phyloP scores from a whole-genome alignment of 2,797 vertebrate species.

The Myotis myotis region DNA sequence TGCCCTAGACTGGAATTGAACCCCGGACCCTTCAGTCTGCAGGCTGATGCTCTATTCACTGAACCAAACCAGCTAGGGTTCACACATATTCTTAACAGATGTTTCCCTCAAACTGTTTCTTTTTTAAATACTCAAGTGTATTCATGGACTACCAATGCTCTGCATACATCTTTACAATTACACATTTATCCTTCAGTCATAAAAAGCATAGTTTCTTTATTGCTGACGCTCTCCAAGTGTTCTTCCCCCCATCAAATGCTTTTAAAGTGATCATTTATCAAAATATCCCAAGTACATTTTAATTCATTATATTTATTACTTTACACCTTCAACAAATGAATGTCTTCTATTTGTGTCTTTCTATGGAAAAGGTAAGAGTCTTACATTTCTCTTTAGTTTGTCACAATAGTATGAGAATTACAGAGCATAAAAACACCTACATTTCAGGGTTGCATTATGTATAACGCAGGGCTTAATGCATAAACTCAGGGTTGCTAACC shows the following conservation, averaged over 20 bases:
- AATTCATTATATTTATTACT: slow-evolving; percentile 17
- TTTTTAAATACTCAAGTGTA: not conserved
- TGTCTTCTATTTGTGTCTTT: not conserved
- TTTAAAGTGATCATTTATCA: slow-evolving; percentile 36
- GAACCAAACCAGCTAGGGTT: not conserved
- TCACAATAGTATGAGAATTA: not conserved
- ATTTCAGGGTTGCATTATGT: not conserved
- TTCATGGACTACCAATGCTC: not conserved
- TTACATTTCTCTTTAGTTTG: slow-evolving; percentile 12
- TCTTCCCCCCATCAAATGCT: not conserved
- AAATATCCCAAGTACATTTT: not conserved
- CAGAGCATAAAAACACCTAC: not conserved
- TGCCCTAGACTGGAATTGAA: not conserved
- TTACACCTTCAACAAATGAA: slow-evolving; percentile 22
- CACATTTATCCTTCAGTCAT: not conserved
- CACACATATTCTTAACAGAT: not conserved
- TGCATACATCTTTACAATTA: slow-evolving; percentile 23
- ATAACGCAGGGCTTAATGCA: not conserved
- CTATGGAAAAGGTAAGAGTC: not conserved
- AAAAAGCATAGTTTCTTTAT: slow-evolving; percentile 12
- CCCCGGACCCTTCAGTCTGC: not conserved
- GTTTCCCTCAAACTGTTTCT: slow-evolving; percentile 2
- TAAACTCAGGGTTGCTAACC: not conserved
- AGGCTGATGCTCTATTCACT: not conserved
- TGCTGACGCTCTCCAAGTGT: not conserved